Evolutionary conservation across 2,113 vertebrate species (phyloP).

Genomic region (Lucifuga dentata): DNA sequence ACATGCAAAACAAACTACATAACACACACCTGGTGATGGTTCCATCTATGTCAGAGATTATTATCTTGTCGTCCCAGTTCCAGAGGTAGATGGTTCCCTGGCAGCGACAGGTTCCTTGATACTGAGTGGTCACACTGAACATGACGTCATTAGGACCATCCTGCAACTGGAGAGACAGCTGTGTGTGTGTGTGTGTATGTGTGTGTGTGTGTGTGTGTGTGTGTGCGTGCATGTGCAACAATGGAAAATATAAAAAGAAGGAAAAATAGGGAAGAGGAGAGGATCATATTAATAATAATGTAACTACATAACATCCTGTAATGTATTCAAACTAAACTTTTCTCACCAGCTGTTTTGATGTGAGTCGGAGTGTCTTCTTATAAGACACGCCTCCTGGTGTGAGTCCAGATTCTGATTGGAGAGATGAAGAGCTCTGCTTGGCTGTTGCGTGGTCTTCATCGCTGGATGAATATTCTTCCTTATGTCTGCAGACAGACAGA

Average conservation of each 20-base stretch:
- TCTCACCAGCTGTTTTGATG: slow-evolving; percentile 95
- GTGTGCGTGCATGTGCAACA: neutral
- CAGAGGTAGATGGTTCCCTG: slow-evolving; percentile 98
- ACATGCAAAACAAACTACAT: neutral
- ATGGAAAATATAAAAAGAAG: too few relatives aligned
- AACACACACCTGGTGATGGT: slow-evolving; percentile 93
- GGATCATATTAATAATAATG: neutral
- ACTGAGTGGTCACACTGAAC: slow-evolving; percentile 98
- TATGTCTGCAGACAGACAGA: slow-evolving; percentile 80
- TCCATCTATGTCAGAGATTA: slow-evolving; percentile 98
- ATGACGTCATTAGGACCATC: slow-evolving; percentile 93
- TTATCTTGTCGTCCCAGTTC: slow-evolving; percentile 97
- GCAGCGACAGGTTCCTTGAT: slow-evolving; percentile 96
- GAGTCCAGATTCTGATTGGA: slow-evolving; percentile 74
- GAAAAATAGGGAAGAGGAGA: neutral
- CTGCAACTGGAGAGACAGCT: slow-evolving; percentile 93
- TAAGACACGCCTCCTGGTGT: slow-evolving; percentile 85
- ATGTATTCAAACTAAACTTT: neutral
- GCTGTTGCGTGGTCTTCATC: slow-evolving; percentile 88
- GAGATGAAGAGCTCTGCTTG: slow-evolving; percentile 72
- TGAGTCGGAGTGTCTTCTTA: slow-evolving; percentile 94
- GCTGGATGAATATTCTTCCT: slow-evolving; percentile 94
- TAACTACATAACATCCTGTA: neutral
- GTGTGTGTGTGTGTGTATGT: slow-evolving; percentile 29
- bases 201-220: neutral